A percentile compares a stretch with the other conserved stretches of the same genome.
phyloP scores from a whole-genome alignment of 2,113 vertebrate genomes.

The Dasyurus viverrinus region DNA sequence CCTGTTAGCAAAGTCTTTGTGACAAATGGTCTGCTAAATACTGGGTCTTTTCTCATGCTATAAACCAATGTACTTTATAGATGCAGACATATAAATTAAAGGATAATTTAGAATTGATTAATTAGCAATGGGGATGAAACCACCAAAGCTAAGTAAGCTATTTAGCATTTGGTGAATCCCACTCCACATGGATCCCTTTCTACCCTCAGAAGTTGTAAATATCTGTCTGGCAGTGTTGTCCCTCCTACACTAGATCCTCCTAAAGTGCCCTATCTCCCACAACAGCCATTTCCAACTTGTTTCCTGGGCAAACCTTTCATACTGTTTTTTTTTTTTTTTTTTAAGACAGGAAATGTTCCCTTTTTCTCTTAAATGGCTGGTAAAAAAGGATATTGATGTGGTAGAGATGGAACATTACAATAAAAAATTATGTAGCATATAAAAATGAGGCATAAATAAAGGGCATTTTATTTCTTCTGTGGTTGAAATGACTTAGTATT shows the following conservation, averaged over 20 bases:
- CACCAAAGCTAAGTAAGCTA: conserved; percentile 72
- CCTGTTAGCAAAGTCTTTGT: conserved; percentile 68
- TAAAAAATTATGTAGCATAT: conserved; percentile 69
- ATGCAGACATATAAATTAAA: conserved; percentile 76
- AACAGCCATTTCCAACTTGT: conserved; percentile 64
- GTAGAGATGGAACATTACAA: conserved; percentile 67
- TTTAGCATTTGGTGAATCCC: conserved; percentile 78
- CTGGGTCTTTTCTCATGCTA: conserved; percentile 46
- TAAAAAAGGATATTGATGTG: conserved; percentile 63
- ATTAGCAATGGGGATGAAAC: conserved; percentile 76
- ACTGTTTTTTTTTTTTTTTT: neutral
- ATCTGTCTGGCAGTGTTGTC: conserved; percentile 51
- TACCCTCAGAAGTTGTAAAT: conserved; percentile 70
- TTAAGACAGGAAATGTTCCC: neutral
- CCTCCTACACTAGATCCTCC: conserved; percentile 16
- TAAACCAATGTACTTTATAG: conserved; percentile 77
- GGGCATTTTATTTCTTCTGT: conserved; percentile 53
- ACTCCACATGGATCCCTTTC: conserved; percentile 69
- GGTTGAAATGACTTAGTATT: conserved; percentile 36
- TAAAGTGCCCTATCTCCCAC: conserved; percentile 45
- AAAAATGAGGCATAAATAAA: conserved; percentile 55
- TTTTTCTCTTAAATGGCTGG: neutral
- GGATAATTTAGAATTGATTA: conserved; percentile 79
- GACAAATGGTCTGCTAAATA: conserved; percentile 69
- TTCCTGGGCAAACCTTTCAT: conserved; percentile 24